Conservation (phyloP, 2,113 vertebrate genomes). For the Chauna torquata region DNA sequence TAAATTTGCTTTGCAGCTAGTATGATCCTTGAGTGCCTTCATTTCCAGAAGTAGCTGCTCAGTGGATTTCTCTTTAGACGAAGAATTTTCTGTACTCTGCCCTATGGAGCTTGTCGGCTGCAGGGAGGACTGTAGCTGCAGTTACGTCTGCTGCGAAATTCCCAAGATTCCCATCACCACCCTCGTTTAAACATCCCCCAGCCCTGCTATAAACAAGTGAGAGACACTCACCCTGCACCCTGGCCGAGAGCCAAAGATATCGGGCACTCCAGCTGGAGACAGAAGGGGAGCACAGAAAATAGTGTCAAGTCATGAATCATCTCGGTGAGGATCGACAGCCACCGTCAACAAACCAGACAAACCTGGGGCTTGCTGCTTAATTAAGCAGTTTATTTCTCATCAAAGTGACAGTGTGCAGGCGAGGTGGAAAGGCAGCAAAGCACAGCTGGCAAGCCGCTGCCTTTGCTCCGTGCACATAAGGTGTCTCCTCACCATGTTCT, state of each 20-base stretch:
- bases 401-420: neutral
- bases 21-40: neutral
- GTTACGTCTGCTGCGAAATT: conserved; percentile 26
- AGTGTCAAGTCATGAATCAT: neutral
- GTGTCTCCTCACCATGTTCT: neutral
- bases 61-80: neutral
- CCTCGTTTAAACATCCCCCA: conserved; percentile 15
- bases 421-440: neutral
- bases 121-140: neutral
- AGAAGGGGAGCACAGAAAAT: conserved; percentile 4
- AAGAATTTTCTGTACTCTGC: neutral
- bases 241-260: conserved; percentile 2
- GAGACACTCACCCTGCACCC: neutral
- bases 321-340: neutral
- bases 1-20: neutral
- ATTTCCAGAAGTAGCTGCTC: neutral
- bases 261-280: neutral
- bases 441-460: neutral
- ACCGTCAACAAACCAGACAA: neutral
- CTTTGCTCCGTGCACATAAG: neutral
- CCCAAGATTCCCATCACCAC: conserved; percentile 31
- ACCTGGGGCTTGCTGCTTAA: neutral
- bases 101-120: neutral
- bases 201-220: conserved; percentile 43
- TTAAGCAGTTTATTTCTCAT: neutral